Evolutionary conservation across 2,888 invertebrate species (phyloP).

Genomic region (Diloba caeruleocephala): DNA sequence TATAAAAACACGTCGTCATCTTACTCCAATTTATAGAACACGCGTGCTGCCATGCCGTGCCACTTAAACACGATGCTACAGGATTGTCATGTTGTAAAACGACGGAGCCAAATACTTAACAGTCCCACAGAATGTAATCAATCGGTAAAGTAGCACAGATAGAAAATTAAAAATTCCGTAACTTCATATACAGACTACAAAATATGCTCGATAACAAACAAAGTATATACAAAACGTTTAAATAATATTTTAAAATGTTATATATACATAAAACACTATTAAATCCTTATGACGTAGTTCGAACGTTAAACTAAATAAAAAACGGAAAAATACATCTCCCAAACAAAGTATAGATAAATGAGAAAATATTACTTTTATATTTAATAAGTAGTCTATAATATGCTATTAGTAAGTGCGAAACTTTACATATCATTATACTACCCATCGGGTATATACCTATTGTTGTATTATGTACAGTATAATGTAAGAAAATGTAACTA

Average conservation of each 20-base stretch:
- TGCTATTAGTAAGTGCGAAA: slow-evolving; percentile 35
- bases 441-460: slow-evolving; percentile 35
- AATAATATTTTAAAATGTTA: slow-evolving; percentile 56
- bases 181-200: slow-evolving; percentile 47
- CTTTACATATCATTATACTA: slow-evolving; percentile 42
- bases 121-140: slow-evolving; percentile 29
- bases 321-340: slow-evolving; percentile 39
- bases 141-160: slow-evolving; percentile 29
- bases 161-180: slow-evolving; percentile 34
- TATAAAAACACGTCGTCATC: slow-evolving; percentile 54
- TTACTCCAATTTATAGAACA: slow-evolving; percentile 40
- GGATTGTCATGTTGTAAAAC: slow-evolving; percentile 15
- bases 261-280: slow-evolving; percentile 63
- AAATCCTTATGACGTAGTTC: slow-evolving; percentile 62
- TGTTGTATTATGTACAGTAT: slow-evolving; percentile 35
- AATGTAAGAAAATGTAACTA: slow-evolving; percentile 30
- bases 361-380: slow-evolving; percentile 13
- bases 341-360: slow-evolving; percentile 34
- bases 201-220: slow-evolving; percentile 57
- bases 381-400: slow-evolving; percentile 28
- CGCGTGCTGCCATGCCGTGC: slow-evolving; percentile 12
- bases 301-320: slow-evolving; percentile 56
- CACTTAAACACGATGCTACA: slow-evolving; percentile 18
- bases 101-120: slow-evolving; percentile 17
- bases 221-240: slow-evolving; percentile 57